Percentiles rank a stretch among this genome's conserved stretches.
Conservation (phyloP, 2,888 invertebrate species). For the Ornithoptera priamus region DNA sequence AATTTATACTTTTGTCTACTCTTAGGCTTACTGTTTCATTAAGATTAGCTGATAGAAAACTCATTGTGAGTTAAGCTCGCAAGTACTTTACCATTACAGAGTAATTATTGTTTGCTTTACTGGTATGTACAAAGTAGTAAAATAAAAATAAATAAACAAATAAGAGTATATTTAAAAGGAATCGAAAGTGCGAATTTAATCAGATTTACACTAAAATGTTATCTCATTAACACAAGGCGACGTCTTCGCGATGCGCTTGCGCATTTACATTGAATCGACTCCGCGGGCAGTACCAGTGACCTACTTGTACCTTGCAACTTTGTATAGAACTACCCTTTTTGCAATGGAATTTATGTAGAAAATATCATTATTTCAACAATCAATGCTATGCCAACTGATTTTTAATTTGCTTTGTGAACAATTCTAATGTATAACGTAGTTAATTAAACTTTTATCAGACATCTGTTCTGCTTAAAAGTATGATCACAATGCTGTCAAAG, state of each 20-base stretch:
- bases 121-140: too few relatives aligned
- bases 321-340: conserved; percentile 32
- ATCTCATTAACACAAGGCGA: conserved; percentile 48
- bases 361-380: not conserved
- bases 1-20: too few relatives aligned
- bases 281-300: conserved; percentile 50
- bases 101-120: too few relatives aligned
- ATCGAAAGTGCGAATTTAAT: not conserved
- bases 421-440: not conserved
- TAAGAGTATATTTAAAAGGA: not conserved
- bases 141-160: too few relatives aligned
- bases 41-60: too few relatives aligned
- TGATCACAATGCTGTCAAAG: not conserved
- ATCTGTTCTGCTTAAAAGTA: not conserved
- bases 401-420: not conserved
- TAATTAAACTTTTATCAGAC: not conserved
- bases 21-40: too few relatives aligned
- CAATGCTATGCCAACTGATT: not conserved
- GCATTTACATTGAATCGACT: conserved; percentile 73
- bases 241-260: conserved; percentile 46
- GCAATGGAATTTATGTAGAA: conserved; percentile 6
- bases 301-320: conserved; percentile 46
- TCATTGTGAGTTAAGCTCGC: too few relatives aligned
- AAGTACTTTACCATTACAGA: too few relatives aligned
- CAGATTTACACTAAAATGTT: conserved; percentile 34